Percentiles rank a stretch among this genome's conserved stretches.
Conservation (phyloP, 2,888 invertebrate genomes). For the Parnassius orleans region DNA sequence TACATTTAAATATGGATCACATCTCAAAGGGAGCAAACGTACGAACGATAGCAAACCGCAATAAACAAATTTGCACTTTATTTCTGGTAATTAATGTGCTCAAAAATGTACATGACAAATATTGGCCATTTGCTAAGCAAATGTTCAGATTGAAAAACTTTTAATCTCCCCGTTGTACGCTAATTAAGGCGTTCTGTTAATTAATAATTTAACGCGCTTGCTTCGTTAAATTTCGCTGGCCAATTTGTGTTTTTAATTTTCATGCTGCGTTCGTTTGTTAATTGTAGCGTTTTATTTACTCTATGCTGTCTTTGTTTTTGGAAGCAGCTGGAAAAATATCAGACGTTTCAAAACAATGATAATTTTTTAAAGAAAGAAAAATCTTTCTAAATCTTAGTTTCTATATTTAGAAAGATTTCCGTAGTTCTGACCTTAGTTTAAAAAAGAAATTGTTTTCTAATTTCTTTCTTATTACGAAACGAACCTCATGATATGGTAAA, state of each 20-base stretch:
- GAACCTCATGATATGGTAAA: no score
- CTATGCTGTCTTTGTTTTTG: constrained; percentile 6
- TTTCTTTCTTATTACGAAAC: no score
- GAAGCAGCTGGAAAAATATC: constrained; percentile 7
- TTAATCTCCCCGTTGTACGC: background rate
- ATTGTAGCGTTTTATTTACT: constrained; percentile 13
- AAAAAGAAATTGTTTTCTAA: no score
- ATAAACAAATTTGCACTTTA: no score
- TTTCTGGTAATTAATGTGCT: background rate
- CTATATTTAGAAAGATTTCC: no score
- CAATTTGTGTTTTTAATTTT: constrained; percentile 19
- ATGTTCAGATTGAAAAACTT: constrained; percentile 1
- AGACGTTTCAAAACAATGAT: background rate
- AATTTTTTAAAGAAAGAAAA: no score
- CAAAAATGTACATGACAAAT: background rate
- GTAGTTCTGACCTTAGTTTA: no score
- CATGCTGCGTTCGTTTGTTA: constrained; percentile 13
- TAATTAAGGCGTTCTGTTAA: constrained; percentile 5
- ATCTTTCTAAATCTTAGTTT: no score
- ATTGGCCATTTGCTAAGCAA: background rate
- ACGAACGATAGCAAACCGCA: no score
- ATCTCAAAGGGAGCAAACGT: no score
- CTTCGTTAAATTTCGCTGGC: constrained; percentile 12
- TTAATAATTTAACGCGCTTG: constrained; percentile 2
- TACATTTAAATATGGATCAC: no score